These are phyloP conservation scores for Drosophila helvetica DNA, from an alignment of 2,888 invertebrate species.

Conservation along the genomic window DNA sequence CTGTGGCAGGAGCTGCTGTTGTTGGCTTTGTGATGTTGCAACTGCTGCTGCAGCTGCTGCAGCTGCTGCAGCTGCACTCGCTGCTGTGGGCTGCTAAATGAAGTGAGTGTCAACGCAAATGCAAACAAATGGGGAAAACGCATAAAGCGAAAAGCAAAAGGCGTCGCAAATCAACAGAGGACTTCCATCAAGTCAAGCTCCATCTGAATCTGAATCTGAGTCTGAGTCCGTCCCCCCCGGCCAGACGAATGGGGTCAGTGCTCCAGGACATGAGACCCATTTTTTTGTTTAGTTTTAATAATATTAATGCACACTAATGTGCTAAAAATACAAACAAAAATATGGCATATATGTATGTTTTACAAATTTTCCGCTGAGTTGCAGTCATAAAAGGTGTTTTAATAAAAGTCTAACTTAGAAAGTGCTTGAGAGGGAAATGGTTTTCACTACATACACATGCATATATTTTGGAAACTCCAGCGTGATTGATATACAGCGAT, in stretches of 20 bases:
- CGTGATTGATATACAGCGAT: not conserved
- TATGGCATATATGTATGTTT: too few species aligned
- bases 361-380: constrained; percentile 5
- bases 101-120: constrained; percentile 76
- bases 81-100: constrained; percentile 59
- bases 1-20: constrained; percentile 9
- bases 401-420: constrained; percentile 23
- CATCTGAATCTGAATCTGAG: constrained; percentile 26
- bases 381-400: constrained; percentile 34
- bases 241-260: constrained; percentile 57
- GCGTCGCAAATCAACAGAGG: constrained; percentile 53
- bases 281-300: constrained; percentile 36
- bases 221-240: constrained; percentile 21
- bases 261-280: constrained; percentile 40
- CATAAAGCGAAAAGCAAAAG: constrained; percentile 50
- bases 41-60: constrained; percentile 24
- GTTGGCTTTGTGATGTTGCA: constrained; percentile 28
- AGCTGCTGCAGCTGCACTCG: constrained; percentile 22
- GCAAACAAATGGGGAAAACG: constrained; percentile 60
- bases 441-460: not conserved
- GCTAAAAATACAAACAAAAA: constrained; percentile 5
- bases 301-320: constrained; percentile 45
- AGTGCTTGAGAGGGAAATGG: constrained; percentile 1
- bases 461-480: not conserved
- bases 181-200: constrained; percentile 41